phyloP scores from a whole-genome alignment of 2,888 invertebrate genomes.

The Melanargia galathea region DNA sequence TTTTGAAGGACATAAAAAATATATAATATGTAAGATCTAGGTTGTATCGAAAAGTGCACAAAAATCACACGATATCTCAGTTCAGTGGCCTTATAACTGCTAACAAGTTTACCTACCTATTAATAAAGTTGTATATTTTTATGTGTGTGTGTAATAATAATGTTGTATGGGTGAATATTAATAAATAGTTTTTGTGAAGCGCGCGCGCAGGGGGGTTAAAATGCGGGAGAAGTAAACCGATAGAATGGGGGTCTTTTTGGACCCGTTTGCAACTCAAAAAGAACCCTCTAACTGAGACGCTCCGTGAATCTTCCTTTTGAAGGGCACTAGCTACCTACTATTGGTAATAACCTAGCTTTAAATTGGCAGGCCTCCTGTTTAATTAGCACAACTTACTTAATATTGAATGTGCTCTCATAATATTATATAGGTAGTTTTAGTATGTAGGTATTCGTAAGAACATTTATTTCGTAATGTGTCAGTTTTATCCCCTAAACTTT shows the following conservation, averaged over 20 bases:
- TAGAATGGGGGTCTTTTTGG: background rate
- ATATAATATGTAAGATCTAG: slow-evolving; percentile 41
- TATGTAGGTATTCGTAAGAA: no score
- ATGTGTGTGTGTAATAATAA: slow-evolving; percentile 64
- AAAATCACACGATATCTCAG: slow-evolving; percentile 62
- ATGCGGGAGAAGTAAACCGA: slow-evolving; percentile 59
- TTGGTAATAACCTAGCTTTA: background rate
- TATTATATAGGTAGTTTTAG: no score
- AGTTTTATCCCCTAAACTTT: no score
- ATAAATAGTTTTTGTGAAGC: slow-evolving; percentile 54
- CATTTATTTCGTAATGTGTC: no score
- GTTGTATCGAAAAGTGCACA: slow-evolving; percentile 59
- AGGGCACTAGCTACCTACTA: no score
- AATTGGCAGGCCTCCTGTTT: background rate
- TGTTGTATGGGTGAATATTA: slow-evolving; percentile 62
- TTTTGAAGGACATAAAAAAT: slow-evolving; percentile 37
- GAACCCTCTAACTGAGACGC: background rate
- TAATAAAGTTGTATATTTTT: slow-evolving; percentile 46
- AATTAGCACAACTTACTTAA: no score
- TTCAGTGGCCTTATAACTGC: slow-evolving; percentile 51
- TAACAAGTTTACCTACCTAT: slow-evolving; percentile 50
- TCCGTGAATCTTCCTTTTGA: background rate
- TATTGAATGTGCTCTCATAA: no score
- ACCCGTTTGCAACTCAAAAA: background rate
- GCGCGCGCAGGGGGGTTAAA: slow-evolving; percentile 60